Evolutionary conservation across 2,113 vertebrate species (phyloP), one percentile per base, ranked within the genome.

Genomic region (Phalacrocorax carbo): DNA sequence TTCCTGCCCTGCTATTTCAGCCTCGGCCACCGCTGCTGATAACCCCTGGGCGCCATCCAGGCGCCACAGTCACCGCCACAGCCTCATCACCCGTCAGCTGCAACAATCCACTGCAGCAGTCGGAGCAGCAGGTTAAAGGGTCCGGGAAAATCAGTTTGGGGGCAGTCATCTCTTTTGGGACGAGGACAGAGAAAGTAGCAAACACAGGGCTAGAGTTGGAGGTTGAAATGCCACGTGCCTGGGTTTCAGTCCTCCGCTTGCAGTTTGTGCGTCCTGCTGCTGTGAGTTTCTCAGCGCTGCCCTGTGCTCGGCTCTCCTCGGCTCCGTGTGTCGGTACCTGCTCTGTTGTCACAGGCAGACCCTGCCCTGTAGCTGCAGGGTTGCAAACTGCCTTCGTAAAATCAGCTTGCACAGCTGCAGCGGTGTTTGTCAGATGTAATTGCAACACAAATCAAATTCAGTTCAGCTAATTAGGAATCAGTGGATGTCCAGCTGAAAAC

Each of bases 41-140:
- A 93, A 87, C 90, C 96, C 79, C 91, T 4, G 92, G 72, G 91
- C 44, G 79, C 86, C 92, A 8, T 42, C 64, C 66, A 77, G 96
- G 96, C 75, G 72, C 94, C 66, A 7, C 60, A 9, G n/a, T 44
- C 83, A 34, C 49, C 22, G 2, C 70, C 44, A 19, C 7, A 4
- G 70, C 87, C 71, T 58, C 68, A 4, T 40, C 75, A 25, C 79
- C 86, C 60, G 1, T 10, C 88, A 71, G 55, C 82, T 34, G 75
- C 76, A 55, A 3, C n/a, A 36, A 10, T 70, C 80, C 91, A 4
- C 14, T 18, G 0, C 2, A 0, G 46, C 21, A 4, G 15, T 1
- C 2, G 2, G 13, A 64, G 69, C 81, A 32, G 65, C 75, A 4
- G 23, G 21, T 6, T 42, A 44, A 49, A 68, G 66, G 17, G 46